phyloP scores from a whole-genome alignment of 2,888 invertebrate species.

The Ophion slaviceki region DNA sequence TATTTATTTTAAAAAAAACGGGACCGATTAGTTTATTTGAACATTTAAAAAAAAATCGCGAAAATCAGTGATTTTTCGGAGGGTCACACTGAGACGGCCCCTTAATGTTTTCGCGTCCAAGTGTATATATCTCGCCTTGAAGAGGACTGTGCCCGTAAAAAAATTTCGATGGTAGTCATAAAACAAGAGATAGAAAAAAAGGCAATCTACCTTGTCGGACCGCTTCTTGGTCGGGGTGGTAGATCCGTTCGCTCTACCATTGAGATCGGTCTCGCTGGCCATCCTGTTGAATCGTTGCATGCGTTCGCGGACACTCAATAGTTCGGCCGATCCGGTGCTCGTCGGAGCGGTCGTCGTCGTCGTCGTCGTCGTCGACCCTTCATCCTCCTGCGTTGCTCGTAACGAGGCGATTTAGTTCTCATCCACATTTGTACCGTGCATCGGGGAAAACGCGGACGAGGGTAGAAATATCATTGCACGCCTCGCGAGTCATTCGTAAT shows the following conservation, averaged over 20 bases:
- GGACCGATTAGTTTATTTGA: too few relatives aligned
- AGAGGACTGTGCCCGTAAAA: too few relatives aligned
- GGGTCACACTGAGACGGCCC: too few relatives aligned
- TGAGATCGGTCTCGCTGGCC: conserved; percentile 90
- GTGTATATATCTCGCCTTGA: too few relatives aligned
- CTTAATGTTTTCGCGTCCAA: too few relatives aligned
- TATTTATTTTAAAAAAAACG: too few relatives aligned
- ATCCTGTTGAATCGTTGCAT: conserved; percentile 96
- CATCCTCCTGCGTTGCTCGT: conserved; percentile 78
- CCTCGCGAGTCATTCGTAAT: too few relatives aligned
- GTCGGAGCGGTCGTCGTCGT: conserved; percentile 60
- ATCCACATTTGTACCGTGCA: background rate
- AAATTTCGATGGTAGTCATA: too few relatives aligned
- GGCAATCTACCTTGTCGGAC: conserved; percentile 86
- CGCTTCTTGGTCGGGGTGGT: conserved; percentile 84
- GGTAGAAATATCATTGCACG: background rate
- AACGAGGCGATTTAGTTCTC: conserved; percentile 26
- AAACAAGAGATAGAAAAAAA: too few relatives aligned
- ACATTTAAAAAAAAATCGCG: too few relatives aligned
- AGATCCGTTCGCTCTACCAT: conserved; percentile 76
- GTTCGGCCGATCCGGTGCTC: conserved; percentile 81
- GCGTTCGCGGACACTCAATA: conserved; percentile 95
- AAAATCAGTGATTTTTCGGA: too few relatives aligned
- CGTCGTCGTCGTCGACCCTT: conserved; percentile 71
- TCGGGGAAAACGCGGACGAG: background rate